Base-by-base conservation (phyloP, 2,113 vertebrate species). In the Amphiprion percula region DNA sequence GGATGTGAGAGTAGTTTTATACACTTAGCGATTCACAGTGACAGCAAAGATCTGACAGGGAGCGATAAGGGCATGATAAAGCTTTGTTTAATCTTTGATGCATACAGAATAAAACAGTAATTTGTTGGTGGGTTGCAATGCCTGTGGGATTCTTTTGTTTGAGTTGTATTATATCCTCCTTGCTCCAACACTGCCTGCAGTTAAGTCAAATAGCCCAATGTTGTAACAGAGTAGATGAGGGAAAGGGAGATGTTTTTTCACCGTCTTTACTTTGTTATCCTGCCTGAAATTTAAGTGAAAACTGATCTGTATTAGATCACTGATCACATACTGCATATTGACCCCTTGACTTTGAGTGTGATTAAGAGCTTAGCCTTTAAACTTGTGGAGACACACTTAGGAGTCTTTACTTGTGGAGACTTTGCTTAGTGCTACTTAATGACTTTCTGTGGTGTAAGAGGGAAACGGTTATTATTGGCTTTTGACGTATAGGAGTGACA, bases 21-120 rank as follows among this genome's bases (percentile, higher is more conserved):
- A 37, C 49, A 28, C 41, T 41, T 12, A 0, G 65, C 68, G 68
- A 77, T 56, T 80, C 74, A 58, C 67, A 59, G 76, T 56, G 68
- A 83, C 78, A 58, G 65, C 41, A 67, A 82, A 63, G 68, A 52
- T 81, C 71, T 84, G 88, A 84, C 17, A 66, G 56, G 61, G 74
- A 56, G 70, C 60, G 70, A 85, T 82, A 74, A 80, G 41, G 33
- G 10, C 11, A 30, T 56, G 75, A 82, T 76, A 66, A 83, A 83
- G 56, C 61, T 72, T 5, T 16, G 79, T 83, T 66, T 84, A 82
- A 87, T 90, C 82, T 90, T 69, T 87, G 87, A 90, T 83, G 83
- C 82, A 44, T 17, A 10, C 44, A 10, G 61, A 61, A 33, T 81
- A 50, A 69, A 79, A 77, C 72, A 10, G 52, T 26, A 65, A 68